Evolutionary conservation across 2,888 invertebrate genomes (phyloP), one percentile per base, ranked within the genome.

Genomic region (Caenorhabditis japonica): DNA sequence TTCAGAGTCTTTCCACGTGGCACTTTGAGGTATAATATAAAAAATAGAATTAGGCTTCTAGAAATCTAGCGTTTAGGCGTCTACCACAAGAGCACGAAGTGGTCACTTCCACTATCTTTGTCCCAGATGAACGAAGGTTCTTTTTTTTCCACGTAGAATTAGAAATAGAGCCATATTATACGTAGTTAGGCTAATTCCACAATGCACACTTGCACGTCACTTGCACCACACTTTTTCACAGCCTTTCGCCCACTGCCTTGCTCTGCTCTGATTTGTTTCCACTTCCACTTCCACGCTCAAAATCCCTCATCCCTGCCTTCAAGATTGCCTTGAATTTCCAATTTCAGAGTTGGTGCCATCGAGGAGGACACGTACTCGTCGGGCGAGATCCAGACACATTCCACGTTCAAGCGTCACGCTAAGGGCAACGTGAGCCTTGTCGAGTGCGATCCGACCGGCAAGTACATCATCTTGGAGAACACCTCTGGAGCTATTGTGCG

Each of bases 391-490:
- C 59, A 64, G 27, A 69, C 69, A 25, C 64, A 55, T 10, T 66
- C 70, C 27, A 73, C 75, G 1, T 75, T 75, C 69, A 75, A 55
- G 58, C 59, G 56, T 49, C 64, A 71, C 66, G 75, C 77, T 39
- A 75, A 78, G 49, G 90, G 90, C 33, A 89, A 89, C 19, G 84
- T 89, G 49, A 84, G 88, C 66, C 88, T 90, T 60, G 56, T 87
- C 27, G 90, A 90, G 78, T 89, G 89, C 56, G 84, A 87, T 60
- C 88, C 89, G 7, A 88, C 89, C 66, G 90, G 90, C 52, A 88
- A 88, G 70, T 90, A 84, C 83, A 87, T 90, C 76, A 80, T 87
- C 27, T 75, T 90, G 15, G 90, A 90, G 83, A 90, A 90, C 83
- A 90, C 89, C 15, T 86, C 88, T 51, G 83, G 87, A 36, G 53